Percentiles rank a stretch among this genome's conserved stretches.
Evolutionary conservation across 1,140 invertebrate species (phyloP).

Genomic region (Pogonomyrmex californicus): DNA sequence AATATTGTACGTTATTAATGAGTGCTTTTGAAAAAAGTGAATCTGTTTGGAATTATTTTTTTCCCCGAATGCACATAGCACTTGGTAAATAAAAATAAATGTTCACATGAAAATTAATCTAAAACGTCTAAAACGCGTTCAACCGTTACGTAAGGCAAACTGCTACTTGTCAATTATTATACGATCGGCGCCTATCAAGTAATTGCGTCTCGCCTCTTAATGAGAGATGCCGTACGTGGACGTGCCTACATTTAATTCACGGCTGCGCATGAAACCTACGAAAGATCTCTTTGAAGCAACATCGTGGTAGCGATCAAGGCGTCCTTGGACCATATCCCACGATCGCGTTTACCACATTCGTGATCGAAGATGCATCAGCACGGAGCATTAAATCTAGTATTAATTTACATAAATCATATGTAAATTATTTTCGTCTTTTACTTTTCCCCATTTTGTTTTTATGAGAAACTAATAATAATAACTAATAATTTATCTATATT

Average conservation of each 20-base stretch:
- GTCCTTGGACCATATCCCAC: constrained; percentile 46
- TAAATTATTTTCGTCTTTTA: not conserved
- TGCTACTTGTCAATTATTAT: not conserved
- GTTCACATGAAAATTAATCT: not conserved
- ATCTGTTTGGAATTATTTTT: not conserved
- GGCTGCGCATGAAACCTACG: not conserved
- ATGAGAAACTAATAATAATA: not conserved
- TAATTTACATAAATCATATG: not conserved
- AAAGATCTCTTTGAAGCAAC: constrained; percentile 19
- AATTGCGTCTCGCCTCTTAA: constrained; percentile 22
- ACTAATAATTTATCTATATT: not conserved
- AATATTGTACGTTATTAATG: not conserved
- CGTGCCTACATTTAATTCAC: not conserved
- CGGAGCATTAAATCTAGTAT: not conserved
- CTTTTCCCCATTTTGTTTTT: not conserved
- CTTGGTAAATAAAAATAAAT: not conserved
- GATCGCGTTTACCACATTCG: constrained; percentile 21
- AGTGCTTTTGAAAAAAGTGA: not conserved
- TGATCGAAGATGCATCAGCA: constrained; percentile 23
- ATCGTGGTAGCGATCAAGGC: constrained; percentile 6
- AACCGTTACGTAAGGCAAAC: constrained; percentile 26
- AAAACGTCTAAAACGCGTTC: not conserved
- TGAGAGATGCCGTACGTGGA: constrained; percentile 20
- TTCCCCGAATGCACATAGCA: not conserved
- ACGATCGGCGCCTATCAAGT: not conserved